Evolutionary conservation across 2,113 vertebrate species (phyloP).

Genomic region (Cochlearius cochlearius): DNA sequence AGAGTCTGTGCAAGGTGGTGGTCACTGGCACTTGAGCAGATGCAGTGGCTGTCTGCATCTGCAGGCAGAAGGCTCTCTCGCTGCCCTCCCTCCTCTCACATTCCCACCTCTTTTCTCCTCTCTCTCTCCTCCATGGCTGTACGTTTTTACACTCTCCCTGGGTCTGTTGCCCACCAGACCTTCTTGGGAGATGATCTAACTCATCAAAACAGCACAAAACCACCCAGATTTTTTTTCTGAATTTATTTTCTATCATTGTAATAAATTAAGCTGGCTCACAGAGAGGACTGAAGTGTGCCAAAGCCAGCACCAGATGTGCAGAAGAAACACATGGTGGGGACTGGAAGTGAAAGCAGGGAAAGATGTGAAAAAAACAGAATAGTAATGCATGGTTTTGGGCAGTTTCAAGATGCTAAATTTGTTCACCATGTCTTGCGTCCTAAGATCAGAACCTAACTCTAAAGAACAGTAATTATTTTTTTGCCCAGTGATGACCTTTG

Average conservation of each 20-base stretch:
- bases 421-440: background rate
- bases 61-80: background rate
- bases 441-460: background rate
- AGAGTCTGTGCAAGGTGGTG: background rate
- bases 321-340: background rate
- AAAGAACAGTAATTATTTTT: background rate
- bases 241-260: background rate
- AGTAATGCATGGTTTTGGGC: background rate
- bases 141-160: background rate
- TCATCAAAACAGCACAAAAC: background rate
- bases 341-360: background rate
- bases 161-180: background rate
- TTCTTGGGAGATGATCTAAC: background rate
- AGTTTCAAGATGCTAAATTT: background rate
- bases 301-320: background rate
- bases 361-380: background rate
- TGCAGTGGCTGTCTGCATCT: background rate
- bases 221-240: fast-evolving
- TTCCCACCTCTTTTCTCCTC: background rate
- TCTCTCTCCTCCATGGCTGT: background rate
- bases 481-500: background rate
- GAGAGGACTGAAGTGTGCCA: background rate
- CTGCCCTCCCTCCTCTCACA: background rate
- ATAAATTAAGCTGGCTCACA: background rate
- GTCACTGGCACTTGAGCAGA: background rate